Conservation (phyloP, 1,140 invertebrate species). For the Planococcus citri region DNA sequence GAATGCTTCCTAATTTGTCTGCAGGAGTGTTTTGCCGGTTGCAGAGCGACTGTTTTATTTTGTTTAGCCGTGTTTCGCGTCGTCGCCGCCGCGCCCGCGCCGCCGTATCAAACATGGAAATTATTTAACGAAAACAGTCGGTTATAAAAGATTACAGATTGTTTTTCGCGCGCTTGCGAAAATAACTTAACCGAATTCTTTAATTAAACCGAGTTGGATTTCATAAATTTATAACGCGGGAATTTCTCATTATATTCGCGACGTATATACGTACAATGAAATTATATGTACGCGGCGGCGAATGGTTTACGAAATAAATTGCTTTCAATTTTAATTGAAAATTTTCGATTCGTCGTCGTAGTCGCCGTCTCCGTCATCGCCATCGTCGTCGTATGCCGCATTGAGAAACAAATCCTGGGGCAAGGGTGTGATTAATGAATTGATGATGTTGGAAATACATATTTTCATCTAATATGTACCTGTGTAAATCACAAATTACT, state of each 20-base stretch:
- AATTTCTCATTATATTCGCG: background rate
- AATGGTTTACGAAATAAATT: background rate
- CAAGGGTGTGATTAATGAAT: too few relatives aligned
- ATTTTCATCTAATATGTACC: too few relatives aligned
- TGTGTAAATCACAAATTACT: too few relatives aligned
- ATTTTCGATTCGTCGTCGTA: background rate
- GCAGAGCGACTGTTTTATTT: too few relatives aligned
- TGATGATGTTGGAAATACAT: too few relatives aligned
- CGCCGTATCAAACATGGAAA: background rate
- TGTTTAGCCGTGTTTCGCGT: too few relatives aligned
- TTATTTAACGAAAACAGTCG: slow-evolving; percentile 3
- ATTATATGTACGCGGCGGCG: background rate
- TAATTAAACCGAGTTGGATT: background rate
- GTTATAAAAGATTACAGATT: slow-evolving; percentile 6
- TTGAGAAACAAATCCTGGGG: too few relatives aligned
- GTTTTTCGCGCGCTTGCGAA: background rate
- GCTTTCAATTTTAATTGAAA: slow-evolving; percentile 8
- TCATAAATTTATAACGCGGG: background rate
- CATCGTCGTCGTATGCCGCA: too few relatives aligned
- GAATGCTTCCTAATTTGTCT: background rate
- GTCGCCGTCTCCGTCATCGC: too few relatives aligned
- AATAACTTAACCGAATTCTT: background rate
- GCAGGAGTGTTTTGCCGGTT: background rate
- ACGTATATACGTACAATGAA: background rate
- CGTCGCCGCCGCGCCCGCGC: too few relatives aligned